Evolutionary conservation across 2,113 vertebrate species (phyloP).

Genomic region (Prionailurus viverrinus): DNA sequence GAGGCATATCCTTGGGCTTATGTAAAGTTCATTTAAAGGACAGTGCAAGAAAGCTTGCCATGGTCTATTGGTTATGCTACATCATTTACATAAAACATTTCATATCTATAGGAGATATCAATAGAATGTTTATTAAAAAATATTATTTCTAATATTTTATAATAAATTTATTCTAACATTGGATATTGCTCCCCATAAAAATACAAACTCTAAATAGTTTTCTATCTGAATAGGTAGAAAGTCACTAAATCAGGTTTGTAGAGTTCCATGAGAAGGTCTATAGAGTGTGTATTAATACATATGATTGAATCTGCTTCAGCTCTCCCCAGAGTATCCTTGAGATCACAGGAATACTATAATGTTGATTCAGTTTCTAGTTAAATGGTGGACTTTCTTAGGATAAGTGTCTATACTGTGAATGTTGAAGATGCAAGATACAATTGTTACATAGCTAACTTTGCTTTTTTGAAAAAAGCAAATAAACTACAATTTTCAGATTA

Average conservation of each 20-base stretch:
- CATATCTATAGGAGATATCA: not conserved
- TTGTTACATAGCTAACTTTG: not conserved
- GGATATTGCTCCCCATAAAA: not conserved
- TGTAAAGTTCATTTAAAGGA: conserved; percentile 75
- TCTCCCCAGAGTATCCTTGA: conserved; percentile 11
- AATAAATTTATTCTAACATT: not conserved
- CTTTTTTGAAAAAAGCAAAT: not conserved
- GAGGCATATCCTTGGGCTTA: conserved; percentile 68
- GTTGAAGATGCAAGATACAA: not conserved
- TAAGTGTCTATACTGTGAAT: not conserved
- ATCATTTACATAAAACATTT: conserved; percentile 56
- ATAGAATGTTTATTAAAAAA: conserved; percentile 57
- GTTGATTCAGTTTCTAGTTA: conserved; percentile 21
- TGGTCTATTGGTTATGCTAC: conserved; percentile 28
- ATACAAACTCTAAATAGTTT: conserved; percentile 18
- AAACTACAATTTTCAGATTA: not conserved
- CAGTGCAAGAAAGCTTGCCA: conserved; percentile 47
- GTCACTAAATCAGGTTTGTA: not conserved
- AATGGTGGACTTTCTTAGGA: not conserved
- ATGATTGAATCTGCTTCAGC: not conserved
- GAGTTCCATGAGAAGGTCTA: not conserved
- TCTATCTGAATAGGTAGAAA: not conserved
- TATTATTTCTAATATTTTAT: conserved; percentile 5
- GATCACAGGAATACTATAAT: not conserved
- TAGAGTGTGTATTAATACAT: not conserved